Conservation (phyloP, 2,113 vertebrate genomes). For the Melanocharis versteri region DNA sequence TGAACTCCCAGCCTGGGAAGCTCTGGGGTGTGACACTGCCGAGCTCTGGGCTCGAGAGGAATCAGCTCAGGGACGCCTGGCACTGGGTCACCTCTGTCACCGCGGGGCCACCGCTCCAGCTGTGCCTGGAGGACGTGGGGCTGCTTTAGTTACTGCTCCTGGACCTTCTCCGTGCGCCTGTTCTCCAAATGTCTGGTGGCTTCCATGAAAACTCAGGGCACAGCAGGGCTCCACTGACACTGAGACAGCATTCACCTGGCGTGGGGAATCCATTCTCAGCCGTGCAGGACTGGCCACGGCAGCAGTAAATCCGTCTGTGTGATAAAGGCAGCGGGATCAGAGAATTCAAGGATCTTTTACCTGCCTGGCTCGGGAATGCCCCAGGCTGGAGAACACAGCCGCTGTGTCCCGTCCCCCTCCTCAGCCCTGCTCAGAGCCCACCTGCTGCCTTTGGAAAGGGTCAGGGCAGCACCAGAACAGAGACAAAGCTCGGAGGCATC, state of each 20-base stretch:
- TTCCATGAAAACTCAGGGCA: background rate
- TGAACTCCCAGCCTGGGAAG: background rate
- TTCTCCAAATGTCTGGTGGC: background rate
- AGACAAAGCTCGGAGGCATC: background rate
- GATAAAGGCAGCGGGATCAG: background rate
- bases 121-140: background rate
- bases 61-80: background rate
- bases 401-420: background rate
- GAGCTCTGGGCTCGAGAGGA: background rate
- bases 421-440: background rate
- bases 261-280: background rate
- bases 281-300: background rate
- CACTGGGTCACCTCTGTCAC: background rate
- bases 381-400: background rate
- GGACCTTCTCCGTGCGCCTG: background rate
- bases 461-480: background rate
- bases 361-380: background rate
- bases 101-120: background rate
- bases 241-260: background rate
- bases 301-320: background rate
- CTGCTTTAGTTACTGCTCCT: fast-evolving
- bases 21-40: background rate
- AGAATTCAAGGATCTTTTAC: background rate
- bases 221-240: background rate
- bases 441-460: background rate